Percentiles rank a stretch among this genome's conserved stretches.
These are phyloP conservation scores for Pasiphila rectangulata DNA, from an alignment of 2,888 invertebrate genomes.

Conservation along the genomic window DNA sequence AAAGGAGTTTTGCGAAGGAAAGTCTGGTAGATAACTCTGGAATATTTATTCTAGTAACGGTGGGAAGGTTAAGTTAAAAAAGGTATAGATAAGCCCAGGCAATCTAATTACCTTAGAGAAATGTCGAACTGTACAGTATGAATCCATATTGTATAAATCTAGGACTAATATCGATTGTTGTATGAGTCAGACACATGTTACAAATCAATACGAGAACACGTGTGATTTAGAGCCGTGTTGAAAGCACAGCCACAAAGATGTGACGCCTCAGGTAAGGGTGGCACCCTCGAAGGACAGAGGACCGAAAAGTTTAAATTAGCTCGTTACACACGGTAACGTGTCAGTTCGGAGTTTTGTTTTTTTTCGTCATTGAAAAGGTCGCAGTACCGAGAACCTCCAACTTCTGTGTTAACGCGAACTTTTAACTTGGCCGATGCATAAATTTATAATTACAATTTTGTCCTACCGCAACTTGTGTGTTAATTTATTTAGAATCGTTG, in stretches of 20 bases:
- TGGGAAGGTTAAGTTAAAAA: too few relatives aligned
- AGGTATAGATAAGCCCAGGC: too few relatives aligned
- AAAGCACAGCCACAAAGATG: constrained; percentile 60
- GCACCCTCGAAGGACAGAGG: constrained; percentile 61
- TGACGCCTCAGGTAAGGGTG: constrained; percentile 66
- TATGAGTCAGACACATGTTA: constrained; percentile 13
- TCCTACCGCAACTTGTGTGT: constrained; percentile 4
- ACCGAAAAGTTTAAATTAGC: constrained; percentile 81
- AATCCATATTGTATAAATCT: too few relatives aligned
- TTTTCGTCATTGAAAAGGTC: constrained; percentile 68
- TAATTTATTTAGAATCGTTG: constrained; percentile 6
- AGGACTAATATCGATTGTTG: background rate
- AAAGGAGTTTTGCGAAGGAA: too few relatives aligned
- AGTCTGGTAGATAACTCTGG: too few relatives aligned
- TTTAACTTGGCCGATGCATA: constrained; percentile 55
- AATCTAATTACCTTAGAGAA: too few relatives aligned
- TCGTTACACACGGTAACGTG: constrained; percentile 73
- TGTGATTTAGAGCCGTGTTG: constrained; percentile 56
- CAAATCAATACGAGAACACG: constrained; percentile 35
- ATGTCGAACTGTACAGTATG: too few relatives aligned
- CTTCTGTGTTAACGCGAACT: constrained; percentile 63
- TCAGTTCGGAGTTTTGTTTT: constrained; percentile 72
- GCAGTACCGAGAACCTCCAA: constrained; percentile 47
- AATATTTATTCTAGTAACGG: too few relatives aligned
- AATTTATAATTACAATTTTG: constrained; percentile 65